Conservation (phyloP, 2,113 vertebrate species). For the Dicaeum eximium region DNA sequence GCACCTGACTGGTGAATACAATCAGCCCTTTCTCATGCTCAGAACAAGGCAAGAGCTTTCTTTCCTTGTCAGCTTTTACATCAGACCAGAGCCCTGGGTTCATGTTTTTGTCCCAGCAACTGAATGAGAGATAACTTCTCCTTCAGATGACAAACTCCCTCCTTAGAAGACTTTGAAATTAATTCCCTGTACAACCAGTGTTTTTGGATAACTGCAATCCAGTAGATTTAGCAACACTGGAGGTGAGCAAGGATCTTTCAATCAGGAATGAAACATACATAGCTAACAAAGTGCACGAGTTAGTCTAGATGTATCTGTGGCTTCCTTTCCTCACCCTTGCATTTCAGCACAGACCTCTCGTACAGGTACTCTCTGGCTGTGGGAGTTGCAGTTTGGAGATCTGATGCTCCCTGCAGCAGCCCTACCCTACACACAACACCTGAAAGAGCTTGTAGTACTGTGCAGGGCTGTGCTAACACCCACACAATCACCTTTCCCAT, state of each 20-base stretch:
- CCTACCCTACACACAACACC: constrained; percentile 44
- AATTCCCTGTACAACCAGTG: background rate
- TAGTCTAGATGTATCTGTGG: background rate
- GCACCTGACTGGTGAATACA: constrained; percentile 32
- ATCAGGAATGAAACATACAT: background rate
- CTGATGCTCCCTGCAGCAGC: constrained; percentile 37
- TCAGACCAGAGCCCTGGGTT: background rate
- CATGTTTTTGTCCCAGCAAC: background rate
- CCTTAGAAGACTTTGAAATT: background rate
- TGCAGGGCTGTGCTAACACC: background rate
- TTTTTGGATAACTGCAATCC: background rate
- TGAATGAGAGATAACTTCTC: background rate
- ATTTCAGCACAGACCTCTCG: constrained; percentile 22
- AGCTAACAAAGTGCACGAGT: background rate
- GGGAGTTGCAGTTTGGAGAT: constrained; percentile 34
- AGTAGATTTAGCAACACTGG: background rate
- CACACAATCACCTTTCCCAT: background rate
- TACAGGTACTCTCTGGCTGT: background rate
- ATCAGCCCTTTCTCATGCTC: background rate
- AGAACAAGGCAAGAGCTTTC: background rate
- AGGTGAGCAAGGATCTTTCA: background rate
- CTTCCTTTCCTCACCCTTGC: constrained; percentile 17
- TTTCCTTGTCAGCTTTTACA: background rate
- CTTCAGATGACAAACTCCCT: background rate
- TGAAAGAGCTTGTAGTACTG: constrained; percentile 7